Base-by-base conservation (phyloP, 2,888 invertebrate genomes). In the Mycalesis mineus region DNA sequence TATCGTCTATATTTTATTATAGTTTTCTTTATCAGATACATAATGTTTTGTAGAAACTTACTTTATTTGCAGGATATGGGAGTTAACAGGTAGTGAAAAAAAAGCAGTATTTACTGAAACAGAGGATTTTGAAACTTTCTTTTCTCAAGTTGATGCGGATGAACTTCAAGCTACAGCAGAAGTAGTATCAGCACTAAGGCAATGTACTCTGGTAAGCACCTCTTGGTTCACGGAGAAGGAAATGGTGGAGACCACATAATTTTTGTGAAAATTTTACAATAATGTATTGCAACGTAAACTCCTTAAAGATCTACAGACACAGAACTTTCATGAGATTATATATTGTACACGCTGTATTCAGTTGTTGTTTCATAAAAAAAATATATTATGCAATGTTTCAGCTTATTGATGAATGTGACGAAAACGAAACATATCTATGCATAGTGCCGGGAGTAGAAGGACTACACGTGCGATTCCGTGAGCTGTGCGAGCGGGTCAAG, bases 111-210 rank as follows among this genome's bases (percentile, higher is more conserved):
- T 63, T 28, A 61, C 71, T 51, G 63, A 71, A 13, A 55, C 57
- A 13, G 65, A 55, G 33, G 83, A 81, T 0, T 61, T 83, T 9
- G 58, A 62, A 0, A 71, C 67, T 7, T 77, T 81, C 47, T 75
- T 75, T 57, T 68, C 71, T 0, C 61, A 74, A 15, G 68, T 77
- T 4, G 77, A 77, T 11, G 55, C 70, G 0, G 83, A 84, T 15
- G 84, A 85, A 61, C 67, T 85, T 3, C 59, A 71, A 7, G 78
- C 77, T 1, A 77, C 80, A 0, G 68, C 71, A 7, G 78, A 80
- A 13, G 61, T 79, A 47, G 71, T 78, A 9, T 64, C 75, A n/a
- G 78, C 82, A 15, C 64, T 75, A 6, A n/a, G n/a, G 64, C 66
- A 0, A 68, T 54, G 17, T 64, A 49, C 15, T 57, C 62, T 33